phyloP scores from a whole-genome alignment of 1,140 invertebrate species.

The Akabosia matsudoensis region DNA sequence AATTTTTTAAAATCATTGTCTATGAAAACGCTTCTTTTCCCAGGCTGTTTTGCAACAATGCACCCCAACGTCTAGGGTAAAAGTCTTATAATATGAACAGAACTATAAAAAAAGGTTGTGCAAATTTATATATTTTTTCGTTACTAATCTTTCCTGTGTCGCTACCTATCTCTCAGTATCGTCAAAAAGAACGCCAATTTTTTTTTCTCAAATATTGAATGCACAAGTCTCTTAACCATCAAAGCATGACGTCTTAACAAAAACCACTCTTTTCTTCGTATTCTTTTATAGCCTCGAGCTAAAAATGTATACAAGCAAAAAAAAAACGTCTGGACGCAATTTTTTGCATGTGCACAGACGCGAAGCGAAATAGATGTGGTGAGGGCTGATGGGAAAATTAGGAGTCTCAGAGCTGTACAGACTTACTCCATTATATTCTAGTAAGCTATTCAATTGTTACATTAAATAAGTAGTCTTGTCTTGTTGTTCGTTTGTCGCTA shows the following conservation, averaged over 20 bases:
- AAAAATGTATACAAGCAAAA: slow-evolving; percentile 2
- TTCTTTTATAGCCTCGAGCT: slow-evolving; percentile 25
- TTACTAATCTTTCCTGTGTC: too few relatives aligned
- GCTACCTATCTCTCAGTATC: neutral
- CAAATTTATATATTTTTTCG: too few relatives aligned
- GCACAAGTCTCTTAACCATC: neutral
- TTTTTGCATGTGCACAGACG: slow-evolving; percentile 30
- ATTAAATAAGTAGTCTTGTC: neutral
- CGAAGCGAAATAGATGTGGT: slow-evolving; percentile 7
- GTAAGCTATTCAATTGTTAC: neutral
- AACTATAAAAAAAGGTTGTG: too few relatives aligned
- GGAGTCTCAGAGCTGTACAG: neutral
- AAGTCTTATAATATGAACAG: neutral
- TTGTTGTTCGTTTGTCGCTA: too few relatives aligned
- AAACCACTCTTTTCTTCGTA: too few relatives aligned
- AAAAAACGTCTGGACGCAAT: slow-evolving; percentile 35
- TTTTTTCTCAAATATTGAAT: neutral
- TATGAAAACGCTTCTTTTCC: too few relatives aligned
- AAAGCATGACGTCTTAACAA: slow-evolving; percentile 24
- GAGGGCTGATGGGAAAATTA: slow-evolving; percentile 22
- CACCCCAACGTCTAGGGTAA: neutral
- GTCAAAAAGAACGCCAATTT: neutral
- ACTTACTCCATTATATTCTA: too few relatives aligned
- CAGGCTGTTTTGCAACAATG: neutral
- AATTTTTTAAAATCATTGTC: too few relatives aligned